These are phyloP conservation scores for Chondrilla cf. caribensis DNA, from an alignment of 37 sponge, comb jelly and placozoan genomes.

Conservation along the genomic window DNA sequence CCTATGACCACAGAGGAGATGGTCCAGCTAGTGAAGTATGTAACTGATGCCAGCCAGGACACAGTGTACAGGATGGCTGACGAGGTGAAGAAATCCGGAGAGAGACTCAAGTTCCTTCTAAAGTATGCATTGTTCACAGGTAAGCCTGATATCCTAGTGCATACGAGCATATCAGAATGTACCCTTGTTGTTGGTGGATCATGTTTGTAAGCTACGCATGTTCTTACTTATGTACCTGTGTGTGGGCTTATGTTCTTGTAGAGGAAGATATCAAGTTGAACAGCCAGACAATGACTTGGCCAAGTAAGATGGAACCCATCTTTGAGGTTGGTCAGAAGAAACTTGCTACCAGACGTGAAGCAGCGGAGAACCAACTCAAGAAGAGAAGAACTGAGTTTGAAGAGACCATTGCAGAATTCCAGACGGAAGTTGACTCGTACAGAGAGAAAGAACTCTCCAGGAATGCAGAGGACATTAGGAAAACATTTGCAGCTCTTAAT, in stretches of 20 bases:
- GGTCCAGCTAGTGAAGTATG: conserved; percentile 75
- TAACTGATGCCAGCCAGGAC: conserved; percentile 72
- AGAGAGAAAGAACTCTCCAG: conserved; percentile 67
- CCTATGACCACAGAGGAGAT: conserved; percentile 82
- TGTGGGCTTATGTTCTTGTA: no score
- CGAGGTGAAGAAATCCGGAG: conserved; percentile 74
- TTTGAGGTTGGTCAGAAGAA: conserved; percentile 86
- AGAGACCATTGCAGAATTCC: conserved; percentile 35
- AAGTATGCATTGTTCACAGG: conserved; percentile 78
- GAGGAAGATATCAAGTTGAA: conserved; percentile 95
- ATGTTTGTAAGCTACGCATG: not conserved
- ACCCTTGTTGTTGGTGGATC: no score
- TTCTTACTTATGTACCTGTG: not conserved
- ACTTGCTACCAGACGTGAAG: conserved; percentile 62
- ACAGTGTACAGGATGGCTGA: conserved; percentile 62
- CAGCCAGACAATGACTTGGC: conserved; percentile 90
- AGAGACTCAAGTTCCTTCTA: conserved; percentile 83
- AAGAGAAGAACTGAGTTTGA: conserved; percentile 61
- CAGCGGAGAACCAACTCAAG: conserved; percentile 70
- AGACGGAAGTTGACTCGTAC: conserved; percentile 55
- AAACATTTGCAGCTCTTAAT: conserved; percentile 41
- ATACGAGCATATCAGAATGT: not conserved
- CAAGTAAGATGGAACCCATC: conserved; percentile 83
- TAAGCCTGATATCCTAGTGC: not conserved
- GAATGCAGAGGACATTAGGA: conserved; percentile 63